Percentiles rank a stretch among this genome's conserved stretches.
These are phyloP conservation scores for Drosophila silvestris DNA, from an alignment of 2,888 invertebrate genomes.

Conservation along the genomic window DNA sequence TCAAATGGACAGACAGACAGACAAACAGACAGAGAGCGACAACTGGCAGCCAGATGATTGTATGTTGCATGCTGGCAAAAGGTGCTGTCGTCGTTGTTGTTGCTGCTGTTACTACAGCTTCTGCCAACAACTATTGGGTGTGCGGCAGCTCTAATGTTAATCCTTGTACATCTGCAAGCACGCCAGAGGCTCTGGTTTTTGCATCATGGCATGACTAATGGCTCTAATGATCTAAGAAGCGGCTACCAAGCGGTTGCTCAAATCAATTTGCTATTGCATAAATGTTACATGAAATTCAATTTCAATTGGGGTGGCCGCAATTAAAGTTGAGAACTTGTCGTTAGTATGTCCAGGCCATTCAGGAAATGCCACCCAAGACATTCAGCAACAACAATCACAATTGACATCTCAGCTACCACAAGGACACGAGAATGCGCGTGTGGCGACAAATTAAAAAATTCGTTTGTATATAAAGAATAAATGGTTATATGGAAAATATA, in stretches of 20 bases:
- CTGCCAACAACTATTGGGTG: slow-evolving; percentile 23
- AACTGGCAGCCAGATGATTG: slow-evolving; percentile 67
- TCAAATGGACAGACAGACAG: slow-evolving; percentile 18
- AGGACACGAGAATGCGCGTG: slow-evolving; percentile 59
- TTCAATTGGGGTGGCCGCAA: slow-evolving; percentile 57
- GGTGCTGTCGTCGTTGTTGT: slow-evolving; percentile 36
- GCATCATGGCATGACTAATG: slow-evolving; percentile 69
- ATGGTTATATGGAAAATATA: slow-evolving; percentile 21
- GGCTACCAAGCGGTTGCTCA: slow-evolving; percentile 44
- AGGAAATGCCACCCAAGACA: slow-evolving; percentile 51
- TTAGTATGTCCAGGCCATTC: slow-evolving; percentile 11
- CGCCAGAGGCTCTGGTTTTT: slow-evolving; percentile 43
- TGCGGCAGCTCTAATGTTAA: slow-evolving; percentile 60
- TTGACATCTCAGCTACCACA: slow-evolving; percentile 27
- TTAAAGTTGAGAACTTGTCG: slow-evolving; percentile 49
- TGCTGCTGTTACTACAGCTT: slow-evolving; percentile 31
- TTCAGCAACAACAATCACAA: slow-evolving; percentile 15
- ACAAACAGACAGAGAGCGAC: slow-evolving; percentile 29
- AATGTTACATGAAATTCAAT: slow-evolving; percentile 73
- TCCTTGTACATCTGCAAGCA: slow-evolving; percentile 58
- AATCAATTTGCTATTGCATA: slow-evolving; percentile 74
- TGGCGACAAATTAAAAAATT: slow-evolving; percentile 41
- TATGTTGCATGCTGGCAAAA: slow-evolving; percentile 71
- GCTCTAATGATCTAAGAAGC: slow-evolving; percentile 48
- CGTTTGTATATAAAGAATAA: slow-evolving; percentile 7